These are phyloP conservation scores for Hyles vespertilio DNA, from an alignment of 1,140 invertebrate genomes.

Conservation along the genomic window DNA sequence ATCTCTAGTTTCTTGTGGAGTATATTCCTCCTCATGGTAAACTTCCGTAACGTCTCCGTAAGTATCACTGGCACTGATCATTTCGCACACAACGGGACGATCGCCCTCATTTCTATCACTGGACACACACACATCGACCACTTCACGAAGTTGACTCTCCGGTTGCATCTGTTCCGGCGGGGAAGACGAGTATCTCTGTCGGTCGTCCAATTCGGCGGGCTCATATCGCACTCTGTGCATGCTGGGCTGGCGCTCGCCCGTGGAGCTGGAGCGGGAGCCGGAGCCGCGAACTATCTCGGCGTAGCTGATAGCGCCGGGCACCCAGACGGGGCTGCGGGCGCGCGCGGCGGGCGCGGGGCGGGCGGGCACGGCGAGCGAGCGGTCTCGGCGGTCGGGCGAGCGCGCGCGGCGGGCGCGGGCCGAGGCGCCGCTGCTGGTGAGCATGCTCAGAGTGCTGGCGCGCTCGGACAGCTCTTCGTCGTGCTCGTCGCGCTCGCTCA, in stretches of 20 bases:
- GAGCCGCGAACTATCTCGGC: conserved; percentile 84
- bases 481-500: conserved; percentile 21
- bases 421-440: conserved; percentile 49
- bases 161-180: conserved; percentile 7
- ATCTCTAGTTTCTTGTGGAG: conserved; percentile 10
- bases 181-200: conserved; percentile 6
- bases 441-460: conserved; percentile 53
- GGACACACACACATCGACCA: conserved; percentile 21
- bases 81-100: conserved; percentile 23
- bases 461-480: conserved; percentile 19
- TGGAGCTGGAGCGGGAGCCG: conserved; percentile 57
- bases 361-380: conserved; percentile 56
- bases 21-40: conserved; percentile 12
- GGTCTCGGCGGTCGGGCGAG: conserved; percentile 21
- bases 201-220: neutral
- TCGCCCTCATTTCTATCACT: conserved; percentile 22
- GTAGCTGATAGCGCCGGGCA: conserved; percentile 74
- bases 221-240: conserved; percentile 5
- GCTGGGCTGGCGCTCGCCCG: conserved; percentile 23
- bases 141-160: conserved; percentile 17
- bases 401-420: conserved; percentile 47
- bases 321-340: conserved; percentile 82
- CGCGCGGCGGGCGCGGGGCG: conserved; percentile 21
- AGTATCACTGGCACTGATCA: conserved; percentile 33
- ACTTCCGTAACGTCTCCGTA: conserved; percentile 14